Evolutionary conservation across 2,113 vertebrate genomes (phyloP), one percentile per base, ranked within the genome.

Genomic region (Vidua chalybeata): DNA sequence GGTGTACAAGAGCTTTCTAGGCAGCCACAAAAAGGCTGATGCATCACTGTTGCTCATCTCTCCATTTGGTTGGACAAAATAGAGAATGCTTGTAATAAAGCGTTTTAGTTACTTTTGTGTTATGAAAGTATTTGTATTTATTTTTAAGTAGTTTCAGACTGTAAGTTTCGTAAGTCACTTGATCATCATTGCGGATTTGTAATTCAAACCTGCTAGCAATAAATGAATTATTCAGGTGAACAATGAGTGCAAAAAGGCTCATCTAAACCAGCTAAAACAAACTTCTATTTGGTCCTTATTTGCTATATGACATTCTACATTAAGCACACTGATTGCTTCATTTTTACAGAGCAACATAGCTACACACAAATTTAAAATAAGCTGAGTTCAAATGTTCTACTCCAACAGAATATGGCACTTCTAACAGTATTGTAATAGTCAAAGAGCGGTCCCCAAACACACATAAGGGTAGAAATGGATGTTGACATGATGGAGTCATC

Each of bases 1-100:
- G 63, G 84, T 69, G 76, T 96, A 71, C 81, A 93, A 78, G 87
- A 77, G 11, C 51, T 73, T 89, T 93, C 46, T 62, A 92, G 51
- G 62, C 54, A 85, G 68, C 35, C 88, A 93, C 45, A 63, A 71
- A 89, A 79, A 88, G 66, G 43, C 86, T 82, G 54, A 92, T 74
- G 45, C 37, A 62, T 77, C 33, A 35, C 74, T 84, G 37, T 45
- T 78, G n/a, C 52, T 92, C 87, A 89, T 91, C 51, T 76, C 41
- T 61, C 51, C 23, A 33, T 49, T n/a, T 43, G 46, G 45, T 5
- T 79, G 24, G 27, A 12, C 8, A 15, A 87, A 95, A 78, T 3
- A 27, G 22, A 73, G 86, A 64, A 39, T 8, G 6, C 35, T 12
- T 89, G 22, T 16, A 86, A 24, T 22, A 55, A 62, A 69, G 27